Base-by-base conservation (phyloP, 2,797 vertebrate species). In the Tragopan temminckii region DNA sequence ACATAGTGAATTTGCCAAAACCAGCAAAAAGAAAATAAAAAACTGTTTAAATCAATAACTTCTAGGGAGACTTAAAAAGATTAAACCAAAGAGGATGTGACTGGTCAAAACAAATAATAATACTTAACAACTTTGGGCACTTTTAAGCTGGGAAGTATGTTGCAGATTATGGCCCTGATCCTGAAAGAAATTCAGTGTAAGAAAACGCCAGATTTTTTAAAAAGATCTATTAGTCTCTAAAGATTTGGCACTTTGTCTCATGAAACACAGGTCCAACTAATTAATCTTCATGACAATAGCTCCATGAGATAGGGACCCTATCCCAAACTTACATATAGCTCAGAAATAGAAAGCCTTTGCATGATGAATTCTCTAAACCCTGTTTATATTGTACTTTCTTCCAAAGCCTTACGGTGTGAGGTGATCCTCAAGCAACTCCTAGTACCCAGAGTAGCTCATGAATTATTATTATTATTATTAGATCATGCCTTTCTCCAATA, bases 41-140 rank as follows among this genome's bases (percentile, higher is more conserved):
- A 63, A 68, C 36, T 76, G 67, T 81, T 93, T 85, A 89, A 92
- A 93, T 94, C 92, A 91, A 53, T 96, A 91, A 89, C 69, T 93
- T 78, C 87, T 94, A 40, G 31, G 43, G n/a, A 94, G 66, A 93
- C 74, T 93, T 88, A 80, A 89, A 94, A 92, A 88, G 72, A 88
- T 78, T 85, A 85, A 90, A 93, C 25, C 52, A 93, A 46, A 36
- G 38, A 95, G 81, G 79, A 94, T 72, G 40, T 66, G 42, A 71
- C 67, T 75, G 67, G 46, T 36, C 76, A 83, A 88, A 93, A 88
- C 66, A 94, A 91, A 80, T 43, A 87, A 68, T 45, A 80, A 87
- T 63, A 57, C 69, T 80, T 80, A 93, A 78, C 35, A 93, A 89
- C 72, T 95, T 80, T 2, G 4, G 71, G 78, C 35, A 85, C 68